A percentile compares a stretch with the other conserved stretches of the same genome.
These are phyloP conservation scores for Pseudorhombus dupliciocellatus DNA, from an alignment of 2,113 vertebrate genomes.

Conservation along the genomic window DNA sequence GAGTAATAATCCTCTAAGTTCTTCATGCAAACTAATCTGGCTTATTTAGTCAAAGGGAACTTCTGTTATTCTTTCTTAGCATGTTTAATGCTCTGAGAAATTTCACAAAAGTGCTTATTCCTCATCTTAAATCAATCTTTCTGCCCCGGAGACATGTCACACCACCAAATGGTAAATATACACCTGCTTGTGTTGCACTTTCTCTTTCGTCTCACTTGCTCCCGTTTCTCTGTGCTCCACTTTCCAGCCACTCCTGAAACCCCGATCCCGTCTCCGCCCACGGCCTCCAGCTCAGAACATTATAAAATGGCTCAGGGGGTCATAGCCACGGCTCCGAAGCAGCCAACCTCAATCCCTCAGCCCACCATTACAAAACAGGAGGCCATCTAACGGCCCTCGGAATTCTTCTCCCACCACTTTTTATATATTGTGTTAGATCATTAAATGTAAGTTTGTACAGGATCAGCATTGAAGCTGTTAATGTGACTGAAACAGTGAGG, in stretches of 20 bases:
- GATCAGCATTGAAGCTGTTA: conserved; percentile 57
- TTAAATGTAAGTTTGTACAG: conserved; percentile 38
- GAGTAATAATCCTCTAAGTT: conserved; percentile 78
- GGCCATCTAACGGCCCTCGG: conserved; percentile 85
- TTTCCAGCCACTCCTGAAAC: conserved; percentile 95
- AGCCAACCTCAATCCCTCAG: conserved; percentile 90
- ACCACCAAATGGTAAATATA: conserved; percentile 35
- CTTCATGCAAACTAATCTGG: conserved; percentile 76
- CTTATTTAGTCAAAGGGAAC: conserved; percentile 80
- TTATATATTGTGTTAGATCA: conserved; percentile 41
- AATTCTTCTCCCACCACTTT: conserved; percentile 28
- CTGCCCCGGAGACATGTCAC: conserved; percentile 31
- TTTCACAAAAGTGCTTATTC: conserved; percentile 74
- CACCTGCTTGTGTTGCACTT: conserved; percentile 17
- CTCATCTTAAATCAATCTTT: conserved; percentile 46
- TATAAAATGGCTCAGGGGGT: conserved; percentile 95
- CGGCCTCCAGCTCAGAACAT: conserved; percentile 92
- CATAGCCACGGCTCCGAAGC: conserved; percentile 91
- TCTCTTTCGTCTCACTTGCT: conserved; percentile 25
- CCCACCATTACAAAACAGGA: conserved; percentile 96
- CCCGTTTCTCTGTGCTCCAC: conserved; percentile 53
- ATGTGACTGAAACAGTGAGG: conserved; percentile 51
- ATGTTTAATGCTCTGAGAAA: conserved; percentile 78
- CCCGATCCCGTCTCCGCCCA: conserved; percentile 94
- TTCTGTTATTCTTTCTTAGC: conserved; percentile 77